Evolutionary conservation across 2,797 vertebrate genomes (phyloP), one percentile per base, ranked within the genome.

Genomic region (Fistularia commersonii): DNA sequence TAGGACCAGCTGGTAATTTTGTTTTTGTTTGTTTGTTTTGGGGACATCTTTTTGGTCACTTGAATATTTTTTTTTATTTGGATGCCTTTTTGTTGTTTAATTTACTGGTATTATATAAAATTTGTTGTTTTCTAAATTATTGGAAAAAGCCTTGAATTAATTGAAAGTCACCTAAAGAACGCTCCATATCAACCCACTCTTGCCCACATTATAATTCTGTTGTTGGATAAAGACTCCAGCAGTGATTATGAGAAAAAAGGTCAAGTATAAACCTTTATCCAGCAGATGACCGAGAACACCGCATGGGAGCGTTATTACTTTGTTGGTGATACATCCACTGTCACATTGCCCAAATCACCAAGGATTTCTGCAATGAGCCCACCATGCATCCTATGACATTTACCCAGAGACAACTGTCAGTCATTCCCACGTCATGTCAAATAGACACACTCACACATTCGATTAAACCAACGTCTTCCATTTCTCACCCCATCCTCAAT

Each of bases 361-460:
- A 35, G 66, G 58, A 55, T 47, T 61, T 68, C 55, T 39, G 13
- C 58, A 43, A 52, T 14, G 57, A 77, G 61, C 51, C 13, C 40
- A 60, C 60, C 52, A 68, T 76, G 80, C 76, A 76, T 67, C 73
- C 23, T 2, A 23, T 80, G 77, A 76, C 76, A 74, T 86, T 80
- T 76, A 69, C 62, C 51, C 55, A 43, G 66, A 71, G 68, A 76
- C 55, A 66, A 57, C 69, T 65, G 72, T 79, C 82, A 81, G 51
- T 76, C 71, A 76, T 66, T 48, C 38, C 9, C 48, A 15, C 10
- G 1, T n/a, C 39, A 57, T 52, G 49, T 62, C 60, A 62, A 45
- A 59, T 41, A 45, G 23, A 38, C 11, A 41, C 12, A 39, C 8
- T 6, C 11, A 1, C 1, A 11, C 53, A 14, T 32, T 37, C 33